A percentile compares a stretch with the other conserved stretches of the same genome.
Conservation (phyloP, 2,797 vertebrate genomes). For the Xyrichtys novacula region DNA sequence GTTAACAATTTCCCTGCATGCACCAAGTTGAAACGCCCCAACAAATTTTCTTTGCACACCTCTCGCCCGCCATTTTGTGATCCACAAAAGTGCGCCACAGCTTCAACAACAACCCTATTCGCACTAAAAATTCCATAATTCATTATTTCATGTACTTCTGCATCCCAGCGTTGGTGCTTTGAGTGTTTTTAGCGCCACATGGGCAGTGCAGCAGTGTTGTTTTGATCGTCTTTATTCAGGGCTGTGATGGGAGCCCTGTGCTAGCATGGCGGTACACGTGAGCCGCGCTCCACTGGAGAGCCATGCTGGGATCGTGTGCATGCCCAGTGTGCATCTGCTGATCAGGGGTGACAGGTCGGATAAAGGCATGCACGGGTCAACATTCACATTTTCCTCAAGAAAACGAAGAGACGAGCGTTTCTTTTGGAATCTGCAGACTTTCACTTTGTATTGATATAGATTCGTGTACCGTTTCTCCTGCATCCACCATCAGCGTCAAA, state of each 20-base stretch:
- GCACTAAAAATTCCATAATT: not conserved
- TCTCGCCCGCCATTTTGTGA: constrained; percentile 56
- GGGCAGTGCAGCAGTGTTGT: not conserved
- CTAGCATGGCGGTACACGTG: constrained; percentile 48
- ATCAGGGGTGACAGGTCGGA: constrained; percentile 49
- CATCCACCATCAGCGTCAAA: not conserved
- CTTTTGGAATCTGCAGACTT: not conserved
- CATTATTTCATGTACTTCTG: not conserved
- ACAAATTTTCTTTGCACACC: constrained; percentile 7
- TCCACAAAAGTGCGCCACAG: not conserved
- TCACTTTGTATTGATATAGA: too few relatives aligned
- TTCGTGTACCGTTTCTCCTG: not conserved
- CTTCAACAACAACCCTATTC: constrained; percentile 17
- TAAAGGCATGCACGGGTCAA: constrained; percentile 2
- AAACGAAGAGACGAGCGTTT: not conserved
- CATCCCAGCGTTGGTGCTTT: not conserved
- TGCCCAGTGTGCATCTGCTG: constrained; percentile 35
- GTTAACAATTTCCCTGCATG: constrained; percentile 61
- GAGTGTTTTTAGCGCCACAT: not conserved
- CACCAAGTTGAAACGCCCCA: constrained; percentile 23
- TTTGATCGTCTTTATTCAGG: constrained; percentile 38
- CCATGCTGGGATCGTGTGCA: constrained; percentile 16
- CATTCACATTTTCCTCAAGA: constrained; percentile 1
- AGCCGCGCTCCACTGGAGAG: constrained; percentile 9
- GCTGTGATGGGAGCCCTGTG: not conserved